phyloP scores from a whole-genome alignment of 2,888 invertebrate genomes.

The Taphrorychus bicolor region DNA sequence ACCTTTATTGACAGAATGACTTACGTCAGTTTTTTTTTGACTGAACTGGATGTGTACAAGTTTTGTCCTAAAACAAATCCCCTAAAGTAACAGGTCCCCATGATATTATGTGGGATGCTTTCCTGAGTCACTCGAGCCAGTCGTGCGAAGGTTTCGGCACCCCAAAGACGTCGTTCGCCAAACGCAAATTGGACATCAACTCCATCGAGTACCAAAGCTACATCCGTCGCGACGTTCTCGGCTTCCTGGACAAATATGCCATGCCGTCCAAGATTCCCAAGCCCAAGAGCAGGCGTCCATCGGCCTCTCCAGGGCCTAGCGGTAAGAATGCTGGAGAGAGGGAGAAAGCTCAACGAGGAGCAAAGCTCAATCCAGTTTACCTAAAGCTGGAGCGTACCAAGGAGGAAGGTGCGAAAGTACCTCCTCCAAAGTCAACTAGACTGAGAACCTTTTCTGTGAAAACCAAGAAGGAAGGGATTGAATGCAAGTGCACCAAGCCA shows the following conservation, averaged over 20 bases:
- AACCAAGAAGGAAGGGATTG: not conserved
- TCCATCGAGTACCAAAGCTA: conserved; percentile 46
- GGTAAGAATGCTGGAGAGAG: too few species aligned
- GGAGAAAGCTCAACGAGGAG: conserved; percentile 14
- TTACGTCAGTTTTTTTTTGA: too few species aligned
- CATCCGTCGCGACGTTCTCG: conserved; percentile 44
- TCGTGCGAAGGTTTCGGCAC: conserved; percentile 37
- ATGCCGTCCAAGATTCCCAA: conserved; percentile 38
- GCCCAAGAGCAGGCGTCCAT: not conserved
- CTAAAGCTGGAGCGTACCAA: conserved; percentile 37
- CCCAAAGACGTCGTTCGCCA: conserved; percentile 24
- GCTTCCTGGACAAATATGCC: conserved; percentile 42
- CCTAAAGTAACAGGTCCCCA: too few species aligned
- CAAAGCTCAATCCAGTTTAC: conserved; percentile 37
- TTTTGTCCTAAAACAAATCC: too few species aligned
- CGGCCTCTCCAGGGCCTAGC: too few species aligned
- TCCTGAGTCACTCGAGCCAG: conserved; percentile 39
- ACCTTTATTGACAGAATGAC: too few species aligned
- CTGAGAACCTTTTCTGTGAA: conserved; percentile 14
- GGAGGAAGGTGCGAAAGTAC: too few species aligned
- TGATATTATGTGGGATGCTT: conserved; percentile 48
- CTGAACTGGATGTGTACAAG: too few species aligned
- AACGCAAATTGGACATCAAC: conserved; percentile 40
- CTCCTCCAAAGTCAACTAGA: conserved; percentile 20
- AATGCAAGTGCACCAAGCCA: conserved; percentile 13